phyloP scores from a whole-genome alignment of 2,888 invertebrate species.

The Xestobium rufovillosum region DNA sequence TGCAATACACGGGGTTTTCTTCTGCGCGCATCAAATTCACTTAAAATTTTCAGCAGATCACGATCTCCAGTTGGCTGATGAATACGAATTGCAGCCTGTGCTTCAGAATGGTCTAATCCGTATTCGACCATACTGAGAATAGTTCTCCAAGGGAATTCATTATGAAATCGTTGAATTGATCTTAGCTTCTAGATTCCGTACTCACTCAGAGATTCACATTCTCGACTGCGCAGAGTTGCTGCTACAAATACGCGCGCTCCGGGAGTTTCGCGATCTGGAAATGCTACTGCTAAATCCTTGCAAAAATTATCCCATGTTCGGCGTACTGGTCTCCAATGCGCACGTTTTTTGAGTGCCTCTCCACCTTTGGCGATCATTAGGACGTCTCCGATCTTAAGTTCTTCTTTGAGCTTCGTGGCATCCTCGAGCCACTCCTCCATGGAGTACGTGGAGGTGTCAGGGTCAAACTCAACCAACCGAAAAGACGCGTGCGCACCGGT shows the following conservation, averaged over 20 bases:
- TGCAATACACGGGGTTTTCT: too few relatives aligned
- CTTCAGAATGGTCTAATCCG: constrained; percentile 16
- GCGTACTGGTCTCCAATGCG: too few relatives aligned
- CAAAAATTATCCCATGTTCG: constrained; percentile 3
- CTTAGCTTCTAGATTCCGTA: constrained; percentile 18
- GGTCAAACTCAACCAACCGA: too few relatives aligned
- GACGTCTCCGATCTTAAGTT: too few relatives aligned
- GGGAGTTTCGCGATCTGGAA: constrained; percentile 9
- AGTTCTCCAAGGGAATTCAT: too few relatives aligned
- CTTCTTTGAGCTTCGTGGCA: too few relatives aligned
- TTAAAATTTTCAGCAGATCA: constrained; percentile 18
- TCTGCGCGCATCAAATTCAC: constrained; percentile 19
- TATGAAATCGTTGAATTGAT: constrained; percentile 14
- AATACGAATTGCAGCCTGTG: constrained; percentile 12
- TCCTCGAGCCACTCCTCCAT: constrained; percentile 3
- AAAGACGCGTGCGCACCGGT: too few relatives aligned
- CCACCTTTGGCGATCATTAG: constrained; percentile 13
- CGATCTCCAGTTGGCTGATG: constrained; percentile 15
- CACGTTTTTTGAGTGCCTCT: constrained; percentile 6
- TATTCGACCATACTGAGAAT: too few relatives aligned
- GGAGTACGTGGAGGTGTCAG: not conserved
- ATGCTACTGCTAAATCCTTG: not conserved
- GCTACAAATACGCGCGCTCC: constrained; percentile 11
- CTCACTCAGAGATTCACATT: constrained; percentile 19
- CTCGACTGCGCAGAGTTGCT: constrained; percentile 11